A percentile compares a stretch with the other conserved stretches of the same genome.
Conservation (phyloP, 2,888 invertebrate genomes). For the Nephrotoma flavescens region DNA sequence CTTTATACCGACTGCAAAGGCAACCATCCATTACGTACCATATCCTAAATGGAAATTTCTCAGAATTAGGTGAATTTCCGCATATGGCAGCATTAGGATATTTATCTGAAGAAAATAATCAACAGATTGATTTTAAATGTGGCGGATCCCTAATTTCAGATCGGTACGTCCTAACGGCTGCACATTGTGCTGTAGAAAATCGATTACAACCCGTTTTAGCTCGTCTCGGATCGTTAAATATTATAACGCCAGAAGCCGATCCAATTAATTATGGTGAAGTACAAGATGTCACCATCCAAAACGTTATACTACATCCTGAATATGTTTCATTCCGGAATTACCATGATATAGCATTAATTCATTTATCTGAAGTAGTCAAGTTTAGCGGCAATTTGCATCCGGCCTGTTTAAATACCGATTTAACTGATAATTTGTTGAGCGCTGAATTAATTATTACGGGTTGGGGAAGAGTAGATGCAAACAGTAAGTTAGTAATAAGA, state of each 20-base stretch:
- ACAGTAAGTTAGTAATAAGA: conserved; percentile 11
- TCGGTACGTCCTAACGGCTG: conserved; percentile 10
- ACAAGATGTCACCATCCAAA: conserved; percentile 10
- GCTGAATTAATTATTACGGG: conserved; percentile 15
- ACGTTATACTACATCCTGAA: conserved; percentile 10
- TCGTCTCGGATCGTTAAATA: conserved; percentile 11
- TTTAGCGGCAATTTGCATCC: conserved; percentile 13
- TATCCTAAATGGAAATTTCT: conserved; percentile 21
- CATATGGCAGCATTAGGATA: conserved; percentile 20
- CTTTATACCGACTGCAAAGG: not conserved
- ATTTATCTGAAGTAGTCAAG: conserved; percentile 9
- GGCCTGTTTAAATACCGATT: conserved; percentile 16
- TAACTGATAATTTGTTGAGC: conserved; percentile 8
- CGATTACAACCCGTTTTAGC: conserved; percentile 8
- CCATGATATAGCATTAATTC: conserved; percentile 18
- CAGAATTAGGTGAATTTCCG: conserved; percentile 21
- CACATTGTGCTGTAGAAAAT: conserved; percentile 11
- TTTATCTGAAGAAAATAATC: not conserved
- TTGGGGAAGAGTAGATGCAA: conserved; percentile 15
- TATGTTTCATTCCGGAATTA: conserved; percentile 10
- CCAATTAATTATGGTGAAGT: not conserved
- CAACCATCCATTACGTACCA: conserved; percentile 14
- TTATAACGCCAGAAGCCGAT: not conserved
- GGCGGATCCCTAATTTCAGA: conserved; percentile 13
- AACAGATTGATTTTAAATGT: conserved; percentile 7